Evolutionary conservation across 2,888 invertebrate species (phyloP).

Genomic region (Acronicta leporina): DNA sequence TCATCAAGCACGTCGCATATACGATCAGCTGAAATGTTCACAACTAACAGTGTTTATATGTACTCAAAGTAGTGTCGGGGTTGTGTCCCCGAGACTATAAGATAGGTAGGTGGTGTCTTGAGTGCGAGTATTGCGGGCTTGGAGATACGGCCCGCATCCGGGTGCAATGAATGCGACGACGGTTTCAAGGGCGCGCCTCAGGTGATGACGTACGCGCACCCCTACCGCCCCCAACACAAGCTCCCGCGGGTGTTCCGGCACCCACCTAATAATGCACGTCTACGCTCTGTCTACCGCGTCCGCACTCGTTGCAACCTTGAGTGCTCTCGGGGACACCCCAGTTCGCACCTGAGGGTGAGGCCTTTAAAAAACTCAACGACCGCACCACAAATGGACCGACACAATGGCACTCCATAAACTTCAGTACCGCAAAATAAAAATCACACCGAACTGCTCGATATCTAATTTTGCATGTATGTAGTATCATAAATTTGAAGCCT

Average conservation of each 20-base stretch:
- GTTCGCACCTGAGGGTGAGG: constrained; percentile 60
- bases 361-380: constrained; percentile 55
- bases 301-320: constrained; percentile 87
- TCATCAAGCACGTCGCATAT: constrained; percentile 14
- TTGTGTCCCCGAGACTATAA: constrained; percentile 50
- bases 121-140: constrained; percentile 76
- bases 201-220: constrained; percentile 88
- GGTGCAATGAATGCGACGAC: constrained; percentile 89
- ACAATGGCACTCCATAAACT: constrained; percentile 26
- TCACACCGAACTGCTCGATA: neutral
- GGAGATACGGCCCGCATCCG: constrained; percentile 86
- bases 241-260: constrained; percentile 86
- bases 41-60: constrained; percentile 37
- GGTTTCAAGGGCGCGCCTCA: constrained; percentile 89
- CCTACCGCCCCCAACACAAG: constrained; percentile 73
- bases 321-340: constrained; percentile 77
- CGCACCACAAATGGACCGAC: constrained; percentile 36
- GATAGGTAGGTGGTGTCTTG: constrained; percentile 72
- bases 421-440: constrained; percentile 17
- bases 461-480: constrained; percentile 13
- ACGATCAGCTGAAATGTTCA: constrained; percentile 38
- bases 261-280: constrained; percentile 90
- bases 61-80: constrained; percentile 40
- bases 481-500: constrained; percentile 22
- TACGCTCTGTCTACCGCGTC: constrained; percentile 87